phyloP scores from a whole-genome alignment of 1,140 invertebrate genomes.

The Pogonomyrmex barbatus region DNA sequence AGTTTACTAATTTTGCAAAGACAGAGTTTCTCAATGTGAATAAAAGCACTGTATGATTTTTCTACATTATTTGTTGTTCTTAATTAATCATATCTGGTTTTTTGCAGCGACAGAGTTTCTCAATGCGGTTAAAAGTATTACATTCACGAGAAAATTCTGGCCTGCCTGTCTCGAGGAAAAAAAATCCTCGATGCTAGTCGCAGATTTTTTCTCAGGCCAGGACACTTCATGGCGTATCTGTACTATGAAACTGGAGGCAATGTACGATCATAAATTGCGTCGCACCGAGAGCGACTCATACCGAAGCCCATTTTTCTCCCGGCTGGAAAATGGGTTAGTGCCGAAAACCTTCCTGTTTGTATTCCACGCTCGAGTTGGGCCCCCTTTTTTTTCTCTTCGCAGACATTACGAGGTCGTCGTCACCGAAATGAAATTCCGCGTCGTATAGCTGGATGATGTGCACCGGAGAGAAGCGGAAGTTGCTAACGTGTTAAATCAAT shows the following conservation, averaged over 20 bases:
- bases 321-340: slow-evolving; percentile 66
- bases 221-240: slow-evolving; percentile 22
- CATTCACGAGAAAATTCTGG: neutral
- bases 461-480: slow-evolving; percentile 56
- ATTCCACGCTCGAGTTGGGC: slow-evolving; percentile 62
- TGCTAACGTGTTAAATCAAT: slow-evolving; percentile 77
- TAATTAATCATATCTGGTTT: too few relatives aligned
- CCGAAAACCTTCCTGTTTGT: slow-evolving; percentile 72
- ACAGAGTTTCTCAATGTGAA: neutral
- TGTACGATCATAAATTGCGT: slow-evolving; percentile 63
- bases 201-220: slow-evolving; percentile 6
- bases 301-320: slow-evolving; percentile 65
- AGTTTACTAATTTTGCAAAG: neutral
- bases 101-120: too few relatives aligned
- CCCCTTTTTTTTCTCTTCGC: slow-evolving; percentile 51
- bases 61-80: too few relatives aligned
- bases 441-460: slow-evolving; percentile 50
- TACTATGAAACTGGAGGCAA: slow-evolving; percentile 42
- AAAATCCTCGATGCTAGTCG: slow-evolving; percentile 1
- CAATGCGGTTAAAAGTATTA: neutral
- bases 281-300: slow-evolving; percentile 61
- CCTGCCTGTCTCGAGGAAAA: neutral
- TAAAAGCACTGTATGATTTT: too few relatives aligned
- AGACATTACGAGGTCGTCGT: slow-evolving; percentile 55
- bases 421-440: slow-evolving; percentile 74